A percentile compares a stretch with the other conserved stretches of the same genome.
Evolutionary conservation across 2,797 vertebrate species (phyloP).

Genomic region (Notolepis coatsorum): DNA sequence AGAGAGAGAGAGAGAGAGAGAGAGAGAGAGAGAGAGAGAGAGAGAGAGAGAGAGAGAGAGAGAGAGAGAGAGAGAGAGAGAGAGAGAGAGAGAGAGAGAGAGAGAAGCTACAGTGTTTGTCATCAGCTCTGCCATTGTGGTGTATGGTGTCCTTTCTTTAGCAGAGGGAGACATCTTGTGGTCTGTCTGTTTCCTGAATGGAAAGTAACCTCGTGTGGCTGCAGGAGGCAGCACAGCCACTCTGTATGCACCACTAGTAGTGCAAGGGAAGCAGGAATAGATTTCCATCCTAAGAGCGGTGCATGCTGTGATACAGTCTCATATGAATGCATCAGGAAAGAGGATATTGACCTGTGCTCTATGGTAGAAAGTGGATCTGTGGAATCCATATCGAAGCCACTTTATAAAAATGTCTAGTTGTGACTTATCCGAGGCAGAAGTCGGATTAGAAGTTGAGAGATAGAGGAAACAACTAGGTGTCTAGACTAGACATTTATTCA

Average conservation of each 20-base stretch:
- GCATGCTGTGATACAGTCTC: conserved; percentile 46
- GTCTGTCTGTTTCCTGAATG: conserved; percentile 66
- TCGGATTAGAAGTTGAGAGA: too few relatives aligned
- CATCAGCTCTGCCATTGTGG: conserved; percentile 32
- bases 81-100: conserved; percentile 8
- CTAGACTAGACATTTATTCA: too few relatives aligned
- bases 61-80: too few relatives aligned
- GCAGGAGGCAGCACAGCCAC: conserved; percentile 35
- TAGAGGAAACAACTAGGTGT: too few relatives aligned
- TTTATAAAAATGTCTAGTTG: too few relatives aligned
- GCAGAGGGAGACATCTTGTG: conserved; percentile 83
- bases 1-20: too few relatives aligned
- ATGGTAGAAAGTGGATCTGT: background rate
- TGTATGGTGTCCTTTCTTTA: conserved; percentile 65
- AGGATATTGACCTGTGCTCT: conserved; percentile 24
- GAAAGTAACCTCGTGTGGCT: conserved; percentile 43
- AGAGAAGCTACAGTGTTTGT: conserved; percentile 12
- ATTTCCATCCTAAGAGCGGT: conserved; percentile 44
- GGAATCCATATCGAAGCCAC: background rate
- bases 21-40: too few relatives aligned
- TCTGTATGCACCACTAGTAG: conserved; percentile 56
- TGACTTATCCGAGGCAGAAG: too few relatives aligned
- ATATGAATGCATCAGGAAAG: conserved; percentile 63
- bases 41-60: too few relatives aligned
- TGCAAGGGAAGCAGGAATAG: conserved; percentile 51